A percentile compares a stretch with the other conserved stretches of the same genome.
phyloP scores from a whole-genome alignment of 2,113 vertebrate species.

The Danio rerio region DNA sequence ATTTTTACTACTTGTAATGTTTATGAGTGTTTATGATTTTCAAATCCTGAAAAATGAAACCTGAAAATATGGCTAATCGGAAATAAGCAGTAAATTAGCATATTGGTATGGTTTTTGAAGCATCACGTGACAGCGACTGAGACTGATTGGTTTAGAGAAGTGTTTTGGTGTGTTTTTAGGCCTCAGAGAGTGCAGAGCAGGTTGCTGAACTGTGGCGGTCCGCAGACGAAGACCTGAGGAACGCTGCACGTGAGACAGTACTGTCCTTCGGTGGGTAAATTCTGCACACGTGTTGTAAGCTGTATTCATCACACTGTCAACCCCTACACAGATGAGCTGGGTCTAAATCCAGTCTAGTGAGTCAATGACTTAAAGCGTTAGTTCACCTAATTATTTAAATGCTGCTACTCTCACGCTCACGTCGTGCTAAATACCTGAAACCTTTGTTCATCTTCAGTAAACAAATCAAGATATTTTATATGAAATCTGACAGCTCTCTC shows the following conservation, averaged over 20 bases:
- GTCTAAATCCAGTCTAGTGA: background rate
- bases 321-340: background rate
- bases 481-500: too few relatives aligned
- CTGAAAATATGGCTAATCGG: too few relatives aligned
- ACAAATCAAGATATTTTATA: too few relatives aligned
- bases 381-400: background rate
- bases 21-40: too few relatives aligned
- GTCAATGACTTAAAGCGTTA: background rate
- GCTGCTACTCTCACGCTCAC: too few relatives aligned
- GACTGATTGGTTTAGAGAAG: conserved; percentile 1
- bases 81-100: too few relatives aligned
- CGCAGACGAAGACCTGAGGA: conserved; percentile 72
- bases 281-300: background rate
- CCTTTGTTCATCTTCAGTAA: too few relatives aligned
- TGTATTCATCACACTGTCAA: background rate
- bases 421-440: too few relatives aligned
- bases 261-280: conserved; percentile 74
- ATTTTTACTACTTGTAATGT: too few relatives aligned
- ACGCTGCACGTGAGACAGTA: conserved; percentile 72
- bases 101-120: too few relatives aligned
- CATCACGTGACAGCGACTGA: too few relatives aligned
- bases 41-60: too few relatives aligned
- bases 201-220: conserved; percentile 75
- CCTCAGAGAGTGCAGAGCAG: conserved; percentile 74
- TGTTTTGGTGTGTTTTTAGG: conserved; percentile 61